Conservation (phyloP, 2,888 invertebrate species). For the Caprella mutica region DNA sequence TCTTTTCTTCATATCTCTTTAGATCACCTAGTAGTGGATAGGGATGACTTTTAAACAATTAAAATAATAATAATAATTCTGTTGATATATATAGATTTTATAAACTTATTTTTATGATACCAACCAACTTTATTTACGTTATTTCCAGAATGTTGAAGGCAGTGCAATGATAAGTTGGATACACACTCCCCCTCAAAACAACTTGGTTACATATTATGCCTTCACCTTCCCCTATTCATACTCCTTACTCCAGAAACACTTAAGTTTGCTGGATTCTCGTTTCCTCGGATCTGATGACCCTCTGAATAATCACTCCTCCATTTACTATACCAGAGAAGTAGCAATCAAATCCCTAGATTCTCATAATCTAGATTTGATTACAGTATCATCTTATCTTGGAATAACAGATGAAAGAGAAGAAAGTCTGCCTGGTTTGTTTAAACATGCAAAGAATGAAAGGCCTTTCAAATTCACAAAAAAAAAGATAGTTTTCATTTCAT, state of each 20-base stretch:
- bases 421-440: conserved; percentile 59
- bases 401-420: conserved; percentile 60
- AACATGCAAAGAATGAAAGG: conserved; percentile 53
- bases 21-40: too few species aligned
- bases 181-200: conserved; percentile 53
- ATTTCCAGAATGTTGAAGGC: conserved; percentile 30
- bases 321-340: conserved; percentile 74
- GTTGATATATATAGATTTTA: background rate
- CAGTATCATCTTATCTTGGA: conserved; percentile 68
- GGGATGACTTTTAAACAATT: too few species aligned
- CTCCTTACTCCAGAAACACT: conserved; percentile 61
- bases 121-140: background rate
- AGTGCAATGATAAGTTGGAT: conserved; percentile 37
- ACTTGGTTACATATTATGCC: conserved; percentile 65
- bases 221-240: conserved; percentile 86
- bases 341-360: conserved; percentile 66
- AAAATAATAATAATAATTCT: too few species aligned
- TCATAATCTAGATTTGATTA: conserved; percentile 65
- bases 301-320: conserved; percentile 37
- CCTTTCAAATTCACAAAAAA: conserved; percentile 64
- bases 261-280: too few species aligned
- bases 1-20: too few species aligned
- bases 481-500: conserved; percentile 74
- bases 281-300: too few species aligned
- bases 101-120: too few species aligned